A percentile compares a stretch with the other conserved stretches of the same genome.
Conservation (phyloP, 2,797 vertebrate genomes). For the Pachyuromys duprasi region DNA sequence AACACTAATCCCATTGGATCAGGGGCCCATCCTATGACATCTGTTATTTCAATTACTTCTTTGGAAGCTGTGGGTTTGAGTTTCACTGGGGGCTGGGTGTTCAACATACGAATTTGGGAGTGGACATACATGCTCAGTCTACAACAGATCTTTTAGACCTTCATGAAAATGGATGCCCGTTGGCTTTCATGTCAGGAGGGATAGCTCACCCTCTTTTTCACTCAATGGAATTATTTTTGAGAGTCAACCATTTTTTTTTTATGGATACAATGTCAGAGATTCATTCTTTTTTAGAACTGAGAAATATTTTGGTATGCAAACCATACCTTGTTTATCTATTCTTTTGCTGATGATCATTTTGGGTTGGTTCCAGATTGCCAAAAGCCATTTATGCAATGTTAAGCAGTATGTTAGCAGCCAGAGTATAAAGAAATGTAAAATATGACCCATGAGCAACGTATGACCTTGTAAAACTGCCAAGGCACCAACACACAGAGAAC, state of each 20-base stretch:
- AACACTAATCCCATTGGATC: background rate
- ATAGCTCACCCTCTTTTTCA: background rate
- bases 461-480: slow-evolving; percentile 30
- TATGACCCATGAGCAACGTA: background rate
- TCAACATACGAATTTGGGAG: background rate
- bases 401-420: background rate
- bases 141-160: background rate
- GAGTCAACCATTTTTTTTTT: too few relatives aligned
- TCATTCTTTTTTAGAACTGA: background rate
- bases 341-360: background rate
- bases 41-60: background rate
- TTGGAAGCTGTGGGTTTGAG: background rate
- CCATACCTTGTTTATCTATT: background rate
- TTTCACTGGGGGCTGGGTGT: background rate
- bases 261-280: background rate
- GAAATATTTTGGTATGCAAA: background rate
- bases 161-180: too few relatives aligned
- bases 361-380: slow-evolving; percentile 36
- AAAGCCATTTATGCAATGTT: background rate
- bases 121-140: background rate
- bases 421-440: slow-evolving; percentile 19
- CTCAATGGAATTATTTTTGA: background rate
- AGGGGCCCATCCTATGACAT: background rate
- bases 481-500: background rate
- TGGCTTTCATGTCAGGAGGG: background rate